These are phyloP conservation scores for Ciona savignyi DNA, from an alignment of 23 tunicate genomes.

Conservation along the genomic window DNA sequence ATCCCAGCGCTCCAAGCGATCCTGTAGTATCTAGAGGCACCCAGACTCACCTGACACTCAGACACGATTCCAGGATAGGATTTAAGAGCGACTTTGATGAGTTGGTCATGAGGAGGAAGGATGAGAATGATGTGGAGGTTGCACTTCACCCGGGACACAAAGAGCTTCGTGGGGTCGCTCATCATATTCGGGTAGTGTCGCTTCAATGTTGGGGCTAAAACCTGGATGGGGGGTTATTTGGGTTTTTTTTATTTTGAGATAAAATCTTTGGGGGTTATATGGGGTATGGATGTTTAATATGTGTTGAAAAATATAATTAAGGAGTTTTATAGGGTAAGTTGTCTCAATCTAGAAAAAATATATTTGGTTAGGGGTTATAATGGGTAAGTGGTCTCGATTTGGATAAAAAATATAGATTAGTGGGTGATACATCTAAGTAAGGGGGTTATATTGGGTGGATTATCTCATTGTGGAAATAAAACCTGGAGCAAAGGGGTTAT, in stretches of 20 bases:
- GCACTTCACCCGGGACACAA: slow-evolving; percentile 78
- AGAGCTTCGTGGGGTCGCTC: slow-evolving; percentile 92
- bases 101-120: slow-evolving; percentile 86
- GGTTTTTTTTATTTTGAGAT: no score
- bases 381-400: no score
- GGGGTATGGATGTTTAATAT: no score
- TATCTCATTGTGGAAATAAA: no score
- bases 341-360: not conserved
- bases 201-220: slow-evolving; percentile 63
- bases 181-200: slow-evolving; percentile 86
- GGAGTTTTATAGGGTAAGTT: not conserved
- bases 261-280: no score
- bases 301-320: no score
- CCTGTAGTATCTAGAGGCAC: no score
- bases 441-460: not conserved
- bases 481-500: no score
- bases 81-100: slow-evolving; percentile 55
- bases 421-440: slow-evolving; percentile 53
- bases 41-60: slow-evolving; percentile 70
- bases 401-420: no score
- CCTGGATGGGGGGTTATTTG: slow-evolving; percentile 30
- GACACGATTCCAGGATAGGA: slow-evolving; percentile 77
- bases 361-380: not conserved
- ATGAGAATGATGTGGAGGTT: slow-evolving; percentile 77
- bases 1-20: no score